Base-by-base conservation (phyloP, 2,888 invertebrate species). In the Hirtodrosophila histrioides region DNA sequence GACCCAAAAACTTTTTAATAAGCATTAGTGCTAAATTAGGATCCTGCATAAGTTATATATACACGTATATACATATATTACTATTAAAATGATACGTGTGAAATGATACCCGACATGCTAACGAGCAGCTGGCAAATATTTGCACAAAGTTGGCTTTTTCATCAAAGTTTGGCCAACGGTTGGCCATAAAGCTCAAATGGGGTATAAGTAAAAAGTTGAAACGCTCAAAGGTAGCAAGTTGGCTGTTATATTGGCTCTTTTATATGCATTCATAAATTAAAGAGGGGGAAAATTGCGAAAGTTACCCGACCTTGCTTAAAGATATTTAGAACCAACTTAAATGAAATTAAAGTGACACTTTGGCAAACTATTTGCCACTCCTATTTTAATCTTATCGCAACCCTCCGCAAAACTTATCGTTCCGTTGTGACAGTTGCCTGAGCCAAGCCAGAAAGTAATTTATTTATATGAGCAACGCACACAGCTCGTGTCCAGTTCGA, bases 1-100 rank as follows among this genome's bases (percentile, higher is more conserved):
- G 39, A 41, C 23, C 51, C 37, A 35, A 63, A 80, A 86, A 84
- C 60, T 80, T 77, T 70, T 40, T 70, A 86, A 81, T 84, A 74
- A 61, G 74, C 84, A 79, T 79, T 79, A 75, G 62, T 36, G 56
- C 57, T 44, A 60, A 65, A 61, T 65, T 68, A 56, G 65, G 48
- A 62, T 62, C 41, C 43, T 41, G 40, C 62, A 60, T 73, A 40
- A 58, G 33, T 29, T 35, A 37, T 56, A 67, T 41, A 40, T 27
- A 10, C 36, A 51, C 23, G 24, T 8, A 31, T 37, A 44, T 41
- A 31, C 9, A 31, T 8, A 31, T 9, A 31, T 31, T 4, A 31
- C 31, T 31, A 31, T 54, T 29, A 48, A 69, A 50, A 45, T 41
- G 43, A 74, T 46, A 64, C 50, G 24, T 48, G 73, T 63, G 77